These are phyloP conservation scores for Hirudo medicinalis DNA, from an alignment of 1,140 invertebrate genomes.

Conservation along the genomic window DNA sequence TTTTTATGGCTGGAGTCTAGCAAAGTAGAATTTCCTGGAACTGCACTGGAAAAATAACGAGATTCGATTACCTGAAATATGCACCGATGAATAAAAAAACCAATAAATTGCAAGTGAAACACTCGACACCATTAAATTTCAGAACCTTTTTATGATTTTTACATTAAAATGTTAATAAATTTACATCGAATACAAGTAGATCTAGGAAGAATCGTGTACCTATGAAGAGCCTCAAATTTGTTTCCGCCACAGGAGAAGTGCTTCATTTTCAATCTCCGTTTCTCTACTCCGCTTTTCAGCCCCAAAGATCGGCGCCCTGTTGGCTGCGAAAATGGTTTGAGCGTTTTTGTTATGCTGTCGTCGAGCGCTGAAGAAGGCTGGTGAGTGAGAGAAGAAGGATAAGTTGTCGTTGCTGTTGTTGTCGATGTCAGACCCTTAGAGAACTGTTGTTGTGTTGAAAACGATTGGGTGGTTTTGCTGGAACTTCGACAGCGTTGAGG, in stretches of 20 bases:
- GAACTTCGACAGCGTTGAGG: not conserved
- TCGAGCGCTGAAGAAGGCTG: slow-evolving; percentile 3
- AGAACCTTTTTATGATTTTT: too few relatives aligned
- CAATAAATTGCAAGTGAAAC: too few relatives aligned
- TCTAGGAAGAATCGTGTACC: too few relatives aligned
- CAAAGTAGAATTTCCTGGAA: too few relatives aligned
- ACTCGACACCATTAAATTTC: too few relatives aligned
- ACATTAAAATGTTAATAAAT: too few relatives aligned
- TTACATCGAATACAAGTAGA: too few relatives aligned
- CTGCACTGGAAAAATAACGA: too few relatives aligned
- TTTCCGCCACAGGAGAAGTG: not conserved
- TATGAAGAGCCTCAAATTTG: not conserved
- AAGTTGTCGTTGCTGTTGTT: not conserved
- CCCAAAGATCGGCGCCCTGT: not conserved
- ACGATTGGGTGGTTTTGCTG: not conserved
- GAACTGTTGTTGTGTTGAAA: not conserved
- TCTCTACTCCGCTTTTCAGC: not conserved
- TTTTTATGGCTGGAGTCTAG: too few relatives aligned
- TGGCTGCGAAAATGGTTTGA: slow-evolving; percentile 5
- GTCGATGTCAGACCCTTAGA: not conserved
- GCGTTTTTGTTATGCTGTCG: not conserved
- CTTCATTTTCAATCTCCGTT: slow-evolving; percentile 9
- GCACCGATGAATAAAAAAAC: too few relatives aligned
- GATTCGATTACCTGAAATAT: too few relatives aligned
- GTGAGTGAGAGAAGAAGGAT: not conserved